phyloP scores from a whole-genome alignment of 1,140 invertebrate genomes.

The Saxidomus purpurata region DNA sequence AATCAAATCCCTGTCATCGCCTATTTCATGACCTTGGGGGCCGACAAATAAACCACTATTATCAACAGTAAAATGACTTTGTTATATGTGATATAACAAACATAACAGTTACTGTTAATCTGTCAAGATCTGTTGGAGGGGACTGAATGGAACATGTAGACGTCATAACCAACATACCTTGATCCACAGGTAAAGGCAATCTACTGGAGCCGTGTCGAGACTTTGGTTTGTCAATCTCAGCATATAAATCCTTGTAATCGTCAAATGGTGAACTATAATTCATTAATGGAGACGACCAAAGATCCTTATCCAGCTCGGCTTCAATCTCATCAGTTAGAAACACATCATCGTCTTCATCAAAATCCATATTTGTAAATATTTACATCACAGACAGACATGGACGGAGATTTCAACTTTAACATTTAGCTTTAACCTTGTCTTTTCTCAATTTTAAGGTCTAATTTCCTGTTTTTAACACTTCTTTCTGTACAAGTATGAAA shows the following conservation, averaged over 20 bases:
- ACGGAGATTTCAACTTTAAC: neutral
- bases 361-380: conserved; percentile 44
- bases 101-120: too few species aligned
- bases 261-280: conserved; percentile 83
- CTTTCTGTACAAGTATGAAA: too few species aligned
- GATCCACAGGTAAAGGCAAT: conserved; percentile 3
- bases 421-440: neutral
- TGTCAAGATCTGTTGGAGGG: too few species aligned
- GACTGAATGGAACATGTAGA: too few species aligned
- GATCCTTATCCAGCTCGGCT: conserved; percentile 70
- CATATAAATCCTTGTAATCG: conserved; percentile 83
- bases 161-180: too few species aligned
- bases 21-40: too few species aligned
- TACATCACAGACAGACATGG: conserved; percentile 22
- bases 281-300: conserved; percentile 83
- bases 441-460: neutral
- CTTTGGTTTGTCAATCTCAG: conserved; percentile 68
- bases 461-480: neutral
- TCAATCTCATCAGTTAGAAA: conserved; percentile 64
- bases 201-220: neutral
- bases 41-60: too few species aligned
- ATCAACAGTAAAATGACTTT: too few species aligned
- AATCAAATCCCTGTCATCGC: too few species aligned
- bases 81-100: too few species aligned
- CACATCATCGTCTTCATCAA: conserved; percentile 66